These are phyloP conservation scores for Hylia prasina DNA, from an alignment of 2,113 vertebrate species.

Conservation along the genomic window DNA sequence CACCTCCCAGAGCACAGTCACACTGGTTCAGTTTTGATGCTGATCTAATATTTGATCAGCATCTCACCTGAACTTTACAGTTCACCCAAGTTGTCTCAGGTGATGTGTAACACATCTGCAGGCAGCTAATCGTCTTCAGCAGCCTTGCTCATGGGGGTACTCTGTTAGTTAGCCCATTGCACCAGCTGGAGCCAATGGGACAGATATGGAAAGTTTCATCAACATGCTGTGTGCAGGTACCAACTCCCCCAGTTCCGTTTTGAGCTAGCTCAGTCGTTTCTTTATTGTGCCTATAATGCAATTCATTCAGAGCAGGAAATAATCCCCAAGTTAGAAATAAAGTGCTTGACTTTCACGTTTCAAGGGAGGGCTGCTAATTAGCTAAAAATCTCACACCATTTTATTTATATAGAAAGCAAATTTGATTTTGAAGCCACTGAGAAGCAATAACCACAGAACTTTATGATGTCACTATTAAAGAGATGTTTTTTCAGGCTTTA, in stretches of 20 bases:
- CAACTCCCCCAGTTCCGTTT: not conserved
- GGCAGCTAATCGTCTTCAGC: not conserved
- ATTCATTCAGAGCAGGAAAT: not conserved
- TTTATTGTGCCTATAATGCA: not conserved
- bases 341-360: slow-evolving; percentile 2
- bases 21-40: not conserved
- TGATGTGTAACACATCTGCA: not conserved
- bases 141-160: not conserved
- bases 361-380: slow-evolving; percentile 44
- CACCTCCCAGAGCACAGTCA: not conserved
- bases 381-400: slow-evolving; percentile 19
- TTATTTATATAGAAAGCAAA: slow-evolving; percentile 45
- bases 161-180: not conserved
- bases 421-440: slow-evolving; percentile 39
- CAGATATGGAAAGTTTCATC: not conserved
- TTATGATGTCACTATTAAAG: slow-evolving; percentile 26
- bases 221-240: not conserved
- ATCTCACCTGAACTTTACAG: not conserved
- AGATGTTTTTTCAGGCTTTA: not conserved
- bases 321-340: slow-evolving; percentile 36
- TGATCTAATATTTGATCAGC: not conserved
- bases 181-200: not conserved
- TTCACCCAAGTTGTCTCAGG: not conserved
- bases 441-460: slow-evolving; percentile 11
- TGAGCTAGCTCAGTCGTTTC: slow-evolving; percentile 1